Base-by-base conservation (phyloP, 2,888 invertebrate species). In the Cephalotes varians region DNA sequence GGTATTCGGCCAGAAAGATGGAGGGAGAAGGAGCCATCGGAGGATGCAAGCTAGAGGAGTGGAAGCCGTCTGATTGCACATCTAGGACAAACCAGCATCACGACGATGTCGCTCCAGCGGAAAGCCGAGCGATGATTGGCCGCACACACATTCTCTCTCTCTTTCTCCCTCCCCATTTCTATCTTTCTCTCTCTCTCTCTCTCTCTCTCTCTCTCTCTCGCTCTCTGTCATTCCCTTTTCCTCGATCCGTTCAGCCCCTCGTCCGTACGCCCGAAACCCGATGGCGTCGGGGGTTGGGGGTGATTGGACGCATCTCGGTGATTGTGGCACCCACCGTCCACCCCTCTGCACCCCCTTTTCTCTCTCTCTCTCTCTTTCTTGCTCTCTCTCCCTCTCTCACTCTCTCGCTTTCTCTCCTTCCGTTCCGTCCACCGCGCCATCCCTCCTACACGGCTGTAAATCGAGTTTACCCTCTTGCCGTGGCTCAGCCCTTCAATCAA, bases 401-500 rank as follows among this genome's bases (percentile, higher is more conserved):
- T 54, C 73, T 37, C 64, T 82, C 86, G 90, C 87, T 86, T 80
- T 49, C 81, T 44, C 83, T 71, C 81, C 81, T 72, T 76, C 49
- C 81, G 82, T 49, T 80, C 49, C 85, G 49, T 54, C 79, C 84
- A 82, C 81, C 81, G 82, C 71, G 81, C 60, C 54, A 62, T 85
- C 84, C 89, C 87, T 85, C 89, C 92, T 91, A 92, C 93, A 92
- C 91, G 92, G 90, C 93, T 93, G 94, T 93, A 94, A 94, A 94
- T 94, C 94, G 94, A 94, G 94, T 94, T 94, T 94, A 94, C 94
- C 94, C 94, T 94, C 94, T 94, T 94, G 94, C 94, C 93, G 93
- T 93, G 91, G 93, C 93, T 93, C 93, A 93, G 94, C 94, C 94
- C 94, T 94, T 94, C 94, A 94, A 94, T 94, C 94, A 94, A 94